phyloP scores from a whole-genome alignment of 2,888 invertebrate species.

The Nomada fucata region DNA sequence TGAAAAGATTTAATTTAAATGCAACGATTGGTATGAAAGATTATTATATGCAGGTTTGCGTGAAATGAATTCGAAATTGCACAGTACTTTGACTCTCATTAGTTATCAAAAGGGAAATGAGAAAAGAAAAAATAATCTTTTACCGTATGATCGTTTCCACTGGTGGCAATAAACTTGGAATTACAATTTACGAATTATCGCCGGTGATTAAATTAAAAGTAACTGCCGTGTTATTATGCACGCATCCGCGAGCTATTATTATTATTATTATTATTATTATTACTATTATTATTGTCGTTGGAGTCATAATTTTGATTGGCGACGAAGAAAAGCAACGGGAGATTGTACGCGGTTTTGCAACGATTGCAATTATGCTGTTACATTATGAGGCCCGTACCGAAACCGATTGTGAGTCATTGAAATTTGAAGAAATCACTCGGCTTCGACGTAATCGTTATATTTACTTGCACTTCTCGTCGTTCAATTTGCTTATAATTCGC shows the following conservation, averaged over 20 bases:
- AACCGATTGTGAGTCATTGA: slow-evolving; percentile 41
- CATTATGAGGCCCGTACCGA: slow-evolving; percentile 35
- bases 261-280: not conserved
- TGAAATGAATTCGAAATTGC: slow-evolving; percentile 7
- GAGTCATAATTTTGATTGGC: slow-evolving; percentile 6
- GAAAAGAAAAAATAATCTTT: not conserved
- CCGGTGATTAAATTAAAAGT: not conserved
- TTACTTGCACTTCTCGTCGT: not conserved
- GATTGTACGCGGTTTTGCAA: slow-evolving; percentile 37
- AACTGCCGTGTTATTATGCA: not conserved
- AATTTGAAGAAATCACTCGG: slow-evolving; percentile 39
- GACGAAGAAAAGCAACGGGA: slow-evolving; percentile 24
- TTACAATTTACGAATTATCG: slow-evolving; percentile 4
- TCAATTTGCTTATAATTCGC: not conserved
- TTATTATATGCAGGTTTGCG: not conserved
- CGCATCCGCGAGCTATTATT: not conserved
- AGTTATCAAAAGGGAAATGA: not conserved
- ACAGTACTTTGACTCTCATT: not conserved
- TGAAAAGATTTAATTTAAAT: not conserved
- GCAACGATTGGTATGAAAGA: not conserved
- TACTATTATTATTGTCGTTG: not conserved
- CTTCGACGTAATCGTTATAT: slow-evolving; percentile 19
- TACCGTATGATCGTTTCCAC: not conserved
- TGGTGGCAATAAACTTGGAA: not conserved
- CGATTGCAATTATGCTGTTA: slow-evolving; percentile 41